These are phyloP conservation scores for Siderastrea radians DNA, from an alignment of 92 coral and sea anemone species.

Conservation along the genomic window DNA sequence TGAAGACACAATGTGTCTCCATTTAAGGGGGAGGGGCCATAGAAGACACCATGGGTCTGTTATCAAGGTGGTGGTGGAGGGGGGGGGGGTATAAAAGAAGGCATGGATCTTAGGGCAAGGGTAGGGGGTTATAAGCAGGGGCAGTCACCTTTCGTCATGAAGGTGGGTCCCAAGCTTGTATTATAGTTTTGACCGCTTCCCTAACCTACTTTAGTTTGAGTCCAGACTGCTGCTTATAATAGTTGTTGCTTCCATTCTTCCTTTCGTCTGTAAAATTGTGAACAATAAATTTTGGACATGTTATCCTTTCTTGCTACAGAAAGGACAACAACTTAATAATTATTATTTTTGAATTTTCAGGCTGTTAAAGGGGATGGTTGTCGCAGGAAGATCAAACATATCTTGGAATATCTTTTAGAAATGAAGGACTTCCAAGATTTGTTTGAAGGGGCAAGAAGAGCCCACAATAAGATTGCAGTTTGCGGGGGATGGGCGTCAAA, in stretches of 20 bases:
- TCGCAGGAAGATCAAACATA: neutral
- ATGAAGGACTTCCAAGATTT: neutral
- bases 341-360: neutral
- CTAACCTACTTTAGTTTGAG: neutral
- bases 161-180: no score
- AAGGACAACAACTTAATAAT: neutral
- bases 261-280: no score
- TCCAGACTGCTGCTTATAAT: neutral
- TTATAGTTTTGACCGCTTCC: no score
- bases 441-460: no score
- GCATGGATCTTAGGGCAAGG: no score
- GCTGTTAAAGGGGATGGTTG: neutral
- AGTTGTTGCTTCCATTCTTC: neutral
- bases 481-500: neutral
- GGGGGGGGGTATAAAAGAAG: no score
- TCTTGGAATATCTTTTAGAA: neutral
- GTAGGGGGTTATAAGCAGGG: no score
- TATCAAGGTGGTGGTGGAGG: neutral
- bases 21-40: no score
- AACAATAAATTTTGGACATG: neutral
- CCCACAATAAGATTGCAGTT: no score
- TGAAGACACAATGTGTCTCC: no score
- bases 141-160: no score
- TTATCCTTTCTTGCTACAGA: neutral
- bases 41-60: no score